A percentile compares a stretch with the other conserved stretches of the same genome.
phyloP scores from a whole-genome alignment of 2,888 invertebrate genomes.

The Nomada fabriciana region DNA sequence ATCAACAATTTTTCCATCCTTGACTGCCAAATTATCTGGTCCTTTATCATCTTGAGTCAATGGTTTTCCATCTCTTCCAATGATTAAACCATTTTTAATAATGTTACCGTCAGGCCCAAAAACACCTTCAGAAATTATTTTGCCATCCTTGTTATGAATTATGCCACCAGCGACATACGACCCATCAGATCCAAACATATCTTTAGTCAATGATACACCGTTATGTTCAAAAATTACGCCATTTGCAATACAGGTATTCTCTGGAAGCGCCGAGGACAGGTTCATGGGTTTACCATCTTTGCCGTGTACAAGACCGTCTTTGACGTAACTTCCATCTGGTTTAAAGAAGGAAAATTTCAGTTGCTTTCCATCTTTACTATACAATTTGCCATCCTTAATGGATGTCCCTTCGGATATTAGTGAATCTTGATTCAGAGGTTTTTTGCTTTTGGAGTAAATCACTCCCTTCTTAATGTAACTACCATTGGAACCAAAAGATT shows the following conservation, averaged over 20 bases:
- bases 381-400: slow-evolving; percentile 79
- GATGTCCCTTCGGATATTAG: slow-evolving; percentile 79
- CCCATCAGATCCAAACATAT: slow-evolving; percentile 80
- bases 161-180: slow-evolving; percentile 79
- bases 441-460: slow-evolving; percentile 77
- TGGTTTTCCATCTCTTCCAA: slow-evolving; percentile 79
- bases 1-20: slow-evolving; percentile 80
- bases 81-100: slow-evolving; percentile 79
- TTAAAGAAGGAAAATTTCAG: slow-evolving; percentile 80
- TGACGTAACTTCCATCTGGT: slow-evolving; percentile 81
- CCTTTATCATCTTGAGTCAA: slow-evolving; percentile 81
- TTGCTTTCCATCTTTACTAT: slow-evolving; percentile 79
- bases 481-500: slow-evolving; percentile 79
- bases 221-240: slow-evolving; percentile 79
- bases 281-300: slow-evolving; percentile 78
- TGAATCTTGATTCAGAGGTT: slow-evolving; percentile 80
- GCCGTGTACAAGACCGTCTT: slow-evolving; percentile 80
- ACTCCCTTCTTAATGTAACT: slow-evolving; percentile 78
- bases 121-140: slow-evolving; percentile 75
- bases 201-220: slow-evolving; percentile 76
- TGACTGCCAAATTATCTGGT: slow-evolving; percentile 77
- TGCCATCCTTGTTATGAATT: slow-evolving; percentile 78
- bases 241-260: slow-evolving; percentile 78
- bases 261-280: slow-evolving; percentile 76
- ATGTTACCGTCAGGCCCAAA: slow-evolving; percentile 81